Percentiles rank a stretch among this genome's conserved stretches.
These are phyloP conservation scores for Haliclystus octoradiatus DNA, from an alignment of 30 jellyfish, hydroid and myxozoan species.

Conservation along the genomic window DNA sequence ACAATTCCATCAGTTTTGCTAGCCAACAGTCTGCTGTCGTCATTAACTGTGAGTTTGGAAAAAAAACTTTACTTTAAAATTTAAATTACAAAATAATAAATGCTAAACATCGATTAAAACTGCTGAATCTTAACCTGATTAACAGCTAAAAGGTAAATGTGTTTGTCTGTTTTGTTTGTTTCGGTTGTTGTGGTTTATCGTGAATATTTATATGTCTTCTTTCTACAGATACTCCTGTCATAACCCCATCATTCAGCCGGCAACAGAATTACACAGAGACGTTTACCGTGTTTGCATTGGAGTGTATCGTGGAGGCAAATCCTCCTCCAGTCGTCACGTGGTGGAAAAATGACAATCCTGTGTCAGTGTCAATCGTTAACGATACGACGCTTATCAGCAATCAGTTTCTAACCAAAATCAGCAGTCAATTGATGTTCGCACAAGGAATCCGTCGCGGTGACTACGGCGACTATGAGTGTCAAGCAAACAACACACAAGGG, in stretches of 20 bases:
- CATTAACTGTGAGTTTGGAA: not conserved
- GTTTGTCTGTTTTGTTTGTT: too few species aligned
- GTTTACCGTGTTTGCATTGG: not conserved
- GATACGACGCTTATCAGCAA: not conserved
- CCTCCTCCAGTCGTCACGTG: conserved; percentile 29
- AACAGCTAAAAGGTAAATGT: too few species aligned
- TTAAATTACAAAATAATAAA: too few species aligned
- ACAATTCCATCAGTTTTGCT: not conserved
- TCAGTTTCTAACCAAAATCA: not conserved
- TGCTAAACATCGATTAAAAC: too few species aligned
- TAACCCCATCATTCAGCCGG: conserved; percentile 21
- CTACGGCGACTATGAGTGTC: conserved; percentile 43
- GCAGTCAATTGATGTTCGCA: conserved; percentile 22
- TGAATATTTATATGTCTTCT: too few species aligned
- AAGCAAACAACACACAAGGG: conserved; percentile 37
- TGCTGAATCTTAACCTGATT: too few species aligned
- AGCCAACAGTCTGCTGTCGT: not conserved
- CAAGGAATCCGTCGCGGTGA: conserved; percentile 27
- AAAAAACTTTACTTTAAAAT: not conserved
- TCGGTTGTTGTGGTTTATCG: too few species aligned
- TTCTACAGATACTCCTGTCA: conserved; percentile 25
- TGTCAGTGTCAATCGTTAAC: too few species aligned
- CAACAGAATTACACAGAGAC: conserved; percentile 29
- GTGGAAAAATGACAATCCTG: conserved; percentile 15
- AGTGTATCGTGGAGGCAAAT: conserved; percentile 16